Percentiles rank a stretch among this genome's conserved stretches.
These are phyloP conservation scores for Amblyopsis rosae DNA, from an alignment of 2,113 vertebrate species.

Conservation along the genomic window DNA sequence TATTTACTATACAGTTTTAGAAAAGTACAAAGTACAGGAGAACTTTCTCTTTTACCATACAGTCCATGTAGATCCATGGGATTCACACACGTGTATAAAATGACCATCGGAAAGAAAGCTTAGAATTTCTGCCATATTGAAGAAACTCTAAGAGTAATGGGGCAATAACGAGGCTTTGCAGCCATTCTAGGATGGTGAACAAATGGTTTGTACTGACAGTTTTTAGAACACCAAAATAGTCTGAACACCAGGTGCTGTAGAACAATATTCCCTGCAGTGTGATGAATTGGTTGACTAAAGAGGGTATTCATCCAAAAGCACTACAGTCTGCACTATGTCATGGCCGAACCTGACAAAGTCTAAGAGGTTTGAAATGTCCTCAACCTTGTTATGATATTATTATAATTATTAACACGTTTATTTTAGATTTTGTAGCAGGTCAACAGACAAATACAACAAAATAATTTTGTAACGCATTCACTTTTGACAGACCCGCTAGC, in stretches of 20 bases:
- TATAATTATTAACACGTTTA: constrained; percentile 6
- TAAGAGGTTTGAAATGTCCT: constrained; percentile 44
- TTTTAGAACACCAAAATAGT: constrained; percentile 76
- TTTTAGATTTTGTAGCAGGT: constrained; percentile 11
- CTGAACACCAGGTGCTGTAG: constrained; percentile 81
- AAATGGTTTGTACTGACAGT: constrained; percentile 70
- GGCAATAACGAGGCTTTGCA: constrained; percentile 53
- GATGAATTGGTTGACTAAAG: constrained; percentile 83
- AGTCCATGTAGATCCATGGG: neutral
- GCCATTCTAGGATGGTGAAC: constrained; percentile 66
- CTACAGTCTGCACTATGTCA: constrained; percentile 70
- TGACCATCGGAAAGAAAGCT: too few species aligned
- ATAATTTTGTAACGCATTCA: neutral
- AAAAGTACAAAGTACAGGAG: too few species aligned
- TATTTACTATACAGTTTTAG: neutral
- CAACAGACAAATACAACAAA: neutral
- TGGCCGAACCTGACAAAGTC: constrained; percentile 65
- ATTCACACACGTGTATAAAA: neutral
- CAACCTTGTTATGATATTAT: constrained; percentile 15
- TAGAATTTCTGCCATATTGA: constrained; percentile 8
- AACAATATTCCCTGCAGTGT: constrained; percentile 82
- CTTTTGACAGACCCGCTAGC: neutral
- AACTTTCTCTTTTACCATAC: too few species aligned
- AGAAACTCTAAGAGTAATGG: constrained; percentile 53
- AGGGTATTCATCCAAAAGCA: constrained; percentile 80